Evolutionary conservation across 2,888 invertebrate genomes (phyloP).

Genomic region (Erebia epiphron): DNA sequence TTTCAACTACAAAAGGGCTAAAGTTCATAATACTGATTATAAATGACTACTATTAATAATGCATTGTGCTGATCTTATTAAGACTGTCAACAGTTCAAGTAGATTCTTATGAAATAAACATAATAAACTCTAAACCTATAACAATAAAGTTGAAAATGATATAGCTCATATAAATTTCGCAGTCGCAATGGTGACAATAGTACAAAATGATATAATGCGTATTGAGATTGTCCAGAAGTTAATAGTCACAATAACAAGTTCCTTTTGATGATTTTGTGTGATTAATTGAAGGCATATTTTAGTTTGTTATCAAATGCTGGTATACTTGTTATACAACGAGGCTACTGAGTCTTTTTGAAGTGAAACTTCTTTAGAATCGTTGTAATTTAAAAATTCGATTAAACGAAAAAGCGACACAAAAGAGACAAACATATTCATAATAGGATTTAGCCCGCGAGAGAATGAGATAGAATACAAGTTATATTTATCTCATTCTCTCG

Average conservation of each 20-base stretch:
- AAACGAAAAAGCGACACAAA: no score
- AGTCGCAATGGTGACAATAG: constrained; percentile 9
- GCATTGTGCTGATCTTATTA: constrained; percentile 14
- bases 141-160: not conserved
- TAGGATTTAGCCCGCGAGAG: no score
- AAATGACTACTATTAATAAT: constrained; percentile 39
- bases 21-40: constrained; percentile 37
- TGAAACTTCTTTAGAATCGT: no score
- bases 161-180: not conserved
- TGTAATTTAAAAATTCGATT: no score
- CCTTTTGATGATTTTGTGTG: constrained; percentile 45
- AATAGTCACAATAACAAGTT: constrained; percentile 60
- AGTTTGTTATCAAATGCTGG: constrained; percentile 23
- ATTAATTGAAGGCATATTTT: constrained; percentile 52
- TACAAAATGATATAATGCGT: constrained; percentile 48
- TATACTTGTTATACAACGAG: not conserved
- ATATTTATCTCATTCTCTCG: no score
- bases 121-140: not conserved
- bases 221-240: constrained; percentile 58
- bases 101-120: not conserved
- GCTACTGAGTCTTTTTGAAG: not conserved
- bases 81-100: constrained; percentile 10
- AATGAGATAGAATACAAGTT: no score
- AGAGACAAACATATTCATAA: no score
- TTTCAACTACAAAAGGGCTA: not conserved